Conservation (phyloP, 2,888 invertebrate genomes). For the Tachina grossa region DNA sequence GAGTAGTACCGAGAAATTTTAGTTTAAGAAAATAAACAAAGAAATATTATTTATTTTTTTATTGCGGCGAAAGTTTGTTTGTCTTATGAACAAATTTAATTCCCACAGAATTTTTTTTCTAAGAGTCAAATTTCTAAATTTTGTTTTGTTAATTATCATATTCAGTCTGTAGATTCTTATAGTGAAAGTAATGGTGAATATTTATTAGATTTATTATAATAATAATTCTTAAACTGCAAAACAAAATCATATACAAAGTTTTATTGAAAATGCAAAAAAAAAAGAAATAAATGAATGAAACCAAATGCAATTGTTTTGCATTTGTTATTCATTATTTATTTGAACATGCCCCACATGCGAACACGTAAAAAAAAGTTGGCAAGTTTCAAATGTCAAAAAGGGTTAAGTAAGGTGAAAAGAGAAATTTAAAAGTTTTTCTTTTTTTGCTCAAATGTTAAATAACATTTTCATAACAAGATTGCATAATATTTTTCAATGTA, state of each 20-base stretch:
- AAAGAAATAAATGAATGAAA: neutral
- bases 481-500: neutral
- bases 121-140: neutral
- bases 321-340: neutral
- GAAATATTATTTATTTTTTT: conserved; percentile 1
- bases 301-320: neutral
- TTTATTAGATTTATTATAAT: neutral
- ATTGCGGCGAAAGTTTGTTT: conserved; percentile 47
- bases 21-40: conserved; percentile 1
- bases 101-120: conserved; percentile 44
- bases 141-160: neutral
- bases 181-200: conserved; percentile 38
- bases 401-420: conserved; percentile 23
- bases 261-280: neutral
- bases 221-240: neutral
- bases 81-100: conserved; percentile 15
- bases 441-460: neutral
- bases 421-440: conserved; percentile 27
- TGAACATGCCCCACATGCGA: neutral
- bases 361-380: conserved; percentile 1
- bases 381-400: conserved; percentile 18
- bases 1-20: conserved; percentile 35
- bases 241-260: neutral
- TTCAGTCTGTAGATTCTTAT: neutral
- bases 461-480: neutral